Base-by-base conservation (phyloP, 2,113 vertebrate species). In the Cynopterus brachyotis region DNA sequence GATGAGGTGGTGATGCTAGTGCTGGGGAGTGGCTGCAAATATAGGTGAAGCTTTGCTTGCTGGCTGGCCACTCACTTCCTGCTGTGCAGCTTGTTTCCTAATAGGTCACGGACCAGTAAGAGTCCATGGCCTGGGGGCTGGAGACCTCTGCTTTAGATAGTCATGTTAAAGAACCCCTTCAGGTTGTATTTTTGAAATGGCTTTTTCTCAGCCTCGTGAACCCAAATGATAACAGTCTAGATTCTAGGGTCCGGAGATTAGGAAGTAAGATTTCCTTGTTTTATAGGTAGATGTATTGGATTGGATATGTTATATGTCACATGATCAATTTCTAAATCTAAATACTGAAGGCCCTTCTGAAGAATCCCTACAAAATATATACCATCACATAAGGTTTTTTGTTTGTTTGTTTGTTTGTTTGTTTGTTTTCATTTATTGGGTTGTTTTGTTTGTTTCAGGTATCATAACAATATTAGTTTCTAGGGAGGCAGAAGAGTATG, bases 361-460 rank as follows among this genome's bases (percentile, higher is more conserved):
- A 81, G 60, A 93, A 90, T 81, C 59, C 11, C 45, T 57, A 81
- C 73, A 67, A 86, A 81, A 81, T 93, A 86, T 62, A 30, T 93
- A 73, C 73, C 42, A 55, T 90, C 32, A 42, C n/a, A 4, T 79
- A 93, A 62, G 0, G 17, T 73, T 78, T 6, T 82, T 50, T 26
- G 7, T 80, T 53, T 84, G 42, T 94, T 55, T 55, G 15, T 89
- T 79, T 87, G n/a, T 82, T 50, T 26, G 7, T 80, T 53, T 84
- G 42, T 94, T 55, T 55, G 15, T 89, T 79, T 87, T 53, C 19
- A 86, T 66, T 93, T 76, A 62, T 86, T 76, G 32, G 24, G 7
- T 45, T 37, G 6, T 73, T 64, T 78, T 87, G 94, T 55, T 42
- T n/a, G 9, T 95, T 90, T 93, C 13, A 47, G 5, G 20, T 64